Conservation (phyloP, 35 echinoderm and acorn worm genomes). For the Holothuria glaberrima region DNA sequence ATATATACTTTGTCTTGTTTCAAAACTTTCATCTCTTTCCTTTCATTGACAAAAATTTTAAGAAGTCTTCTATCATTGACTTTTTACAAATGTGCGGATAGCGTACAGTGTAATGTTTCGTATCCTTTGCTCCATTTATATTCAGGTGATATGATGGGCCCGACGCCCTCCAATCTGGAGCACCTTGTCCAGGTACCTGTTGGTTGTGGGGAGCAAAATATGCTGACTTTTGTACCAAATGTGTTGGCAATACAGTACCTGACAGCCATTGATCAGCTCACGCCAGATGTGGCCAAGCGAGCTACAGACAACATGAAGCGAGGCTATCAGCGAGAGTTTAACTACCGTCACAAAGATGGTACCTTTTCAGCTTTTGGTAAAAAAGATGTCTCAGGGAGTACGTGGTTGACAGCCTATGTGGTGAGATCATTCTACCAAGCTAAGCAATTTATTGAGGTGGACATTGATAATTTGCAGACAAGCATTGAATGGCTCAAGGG, state of each 20-base stretch:
- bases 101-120: no score
- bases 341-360: slow-evolving; percentile 74
- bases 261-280: slow-evolving; percentile 70
- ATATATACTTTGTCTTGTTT: no score
- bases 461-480: slow-evolving; percentile 60
- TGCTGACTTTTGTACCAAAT: slow-evolving; percentile 88
- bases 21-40: no score
- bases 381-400: slow-evolving; percentile 73
- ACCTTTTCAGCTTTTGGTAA: slow-evolving; percentile 92
- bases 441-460: slow-evolving; percentile 71
- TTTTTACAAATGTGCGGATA: no score
- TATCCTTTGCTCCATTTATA: no score
- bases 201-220: slow-evolving; percentile 98
- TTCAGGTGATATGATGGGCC: slow-evolving; percentile 93
- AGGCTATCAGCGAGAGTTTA: slow-evolving; percentile 97
- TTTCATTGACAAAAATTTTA: no score
- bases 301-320: slow-evolving; percentile 78
- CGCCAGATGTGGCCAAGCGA: slow-evolving; percentile 50
- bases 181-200: slow-evolving; percentile 74
- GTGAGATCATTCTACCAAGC: slow-evolving; percentile 83
- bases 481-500: slow-evolving; percentile 81
- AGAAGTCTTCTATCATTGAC: no score
- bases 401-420: slow-evolving; percentile 94
- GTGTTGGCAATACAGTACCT: slow-evolving; percentile 90
- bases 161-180: slow-evolving; percentile 77